Evolutionary conservation across 2,797 vertebrate genomes (phyloP).

Genomic region (Micrastur ruficollis): DNA sequence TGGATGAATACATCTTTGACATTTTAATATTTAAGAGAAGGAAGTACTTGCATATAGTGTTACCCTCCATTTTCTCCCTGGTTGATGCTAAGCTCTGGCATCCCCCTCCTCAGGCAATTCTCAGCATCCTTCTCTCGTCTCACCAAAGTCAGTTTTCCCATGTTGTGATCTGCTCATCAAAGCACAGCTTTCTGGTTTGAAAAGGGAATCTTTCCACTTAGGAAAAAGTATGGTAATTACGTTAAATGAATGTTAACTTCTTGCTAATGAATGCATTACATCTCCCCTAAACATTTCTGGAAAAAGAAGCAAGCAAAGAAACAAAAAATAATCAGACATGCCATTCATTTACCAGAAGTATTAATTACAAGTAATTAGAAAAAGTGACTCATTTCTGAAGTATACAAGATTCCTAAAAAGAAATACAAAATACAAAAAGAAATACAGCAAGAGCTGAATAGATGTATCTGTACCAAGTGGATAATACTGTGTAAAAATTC

Average conservation of each 20-base stretch:
- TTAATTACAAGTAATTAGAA: conserved; percentile 57
- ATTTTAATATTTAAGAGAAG: neutral
- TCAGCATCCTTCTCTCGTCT: neutral
- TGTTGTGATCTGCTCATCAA: conserved; percentile 1
- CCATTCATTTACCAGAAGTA: conserved; percentile 37
- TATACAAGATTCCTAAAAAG: neutral
- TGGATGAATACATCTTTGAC: neutral
- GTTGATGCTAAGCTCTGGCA: neutral
- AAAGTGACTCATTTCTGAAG: conserved; percentile 35
- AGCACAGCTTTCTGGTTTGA: neutral
- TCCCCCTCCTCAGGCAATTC: neutral
- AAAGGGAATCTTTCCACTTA: conserved; percentile 30
- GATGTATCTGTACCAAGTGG: neutral
- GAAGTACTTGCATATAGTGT: neutral
- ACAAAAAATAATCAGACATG: conserved; percentile 42
- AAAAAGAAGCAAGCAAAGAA: conserved; percentile 38
- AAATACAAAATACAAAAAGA: conserved; percentile 5
- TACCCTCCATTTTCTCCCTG: neutral
- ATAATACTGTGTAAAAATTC: neutral
- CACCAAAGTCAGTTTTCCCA: neutral
- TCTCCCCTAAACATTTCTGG: conserved; percentile 50
- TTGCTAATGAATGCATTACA: conserved; percentile 57
- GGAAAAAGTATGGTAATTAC: conserved; percentile 40
- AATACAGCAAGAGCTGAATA: neutral
- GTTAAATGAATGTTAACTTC: conserved; percentile 37